phyloP scores from a whole-genome alignment of 2,797 vertebrate species.

The Lateolabrax maculatus region DNA sequence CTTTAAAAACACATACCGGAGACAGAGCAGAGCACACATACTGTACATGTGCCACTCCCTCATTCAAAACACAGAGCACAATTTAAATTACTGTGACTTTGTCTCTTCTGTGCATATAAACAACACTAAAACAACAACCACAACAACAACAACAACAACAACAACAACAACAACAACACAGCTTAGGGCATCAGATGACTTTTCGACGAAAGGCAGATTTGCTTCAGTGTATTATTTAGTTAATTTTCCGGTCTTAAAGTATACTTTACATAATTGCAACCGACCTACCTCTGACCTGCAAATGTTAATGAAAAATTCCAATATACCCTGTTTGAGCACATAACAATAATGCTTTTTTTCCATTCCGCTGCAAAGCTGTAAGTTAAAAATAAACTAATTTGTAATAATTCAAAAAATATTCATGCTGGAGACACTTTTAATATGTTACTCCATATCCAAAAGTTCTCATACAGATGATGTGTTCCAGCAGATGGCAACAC shows the following conservation, averaged over 20 bases:
- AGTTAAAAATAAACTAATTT: not conserved
- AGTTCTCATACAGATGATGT: not conserved
- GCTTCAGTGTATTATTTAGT: not conserved
- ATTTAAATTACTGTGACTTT: not conserved
- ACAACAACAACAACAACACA: constrained; percentile 1
- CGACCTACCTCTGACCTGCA: not conserved
- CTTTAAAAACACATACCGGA: constrained; percentile 60
- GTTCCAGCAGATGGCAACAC: not conserved
- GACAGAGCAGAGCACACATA: not conserved
- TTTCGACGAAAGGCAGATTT: not conserved
- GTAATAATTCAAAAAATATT: not conserved
- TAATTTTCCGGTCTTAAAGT: not conserved
- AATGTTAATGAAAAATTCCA: constrained; percentile 21
- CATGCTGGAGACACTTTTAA: not conserved
- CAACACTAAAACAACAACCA: not conserved
- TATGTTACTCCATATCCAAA: not conserved
- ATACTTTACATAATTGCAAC: not conserved
- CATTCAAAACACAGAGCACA: not conserved
- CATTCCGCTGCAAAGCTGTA: not conserved
- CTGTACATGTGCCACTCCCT: not conserved
- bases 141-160: not conserved
- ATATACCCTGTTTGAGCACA: not conserved
- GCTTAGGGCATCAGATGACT: too few species aligned
- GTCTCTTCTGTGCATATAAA: not conserved
- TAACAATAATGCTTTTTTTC: not conserved